phyloP scores from a whole-genome alignment of 2,888 invertebrate species.

The Amphimallon solstitiale region DNA sequence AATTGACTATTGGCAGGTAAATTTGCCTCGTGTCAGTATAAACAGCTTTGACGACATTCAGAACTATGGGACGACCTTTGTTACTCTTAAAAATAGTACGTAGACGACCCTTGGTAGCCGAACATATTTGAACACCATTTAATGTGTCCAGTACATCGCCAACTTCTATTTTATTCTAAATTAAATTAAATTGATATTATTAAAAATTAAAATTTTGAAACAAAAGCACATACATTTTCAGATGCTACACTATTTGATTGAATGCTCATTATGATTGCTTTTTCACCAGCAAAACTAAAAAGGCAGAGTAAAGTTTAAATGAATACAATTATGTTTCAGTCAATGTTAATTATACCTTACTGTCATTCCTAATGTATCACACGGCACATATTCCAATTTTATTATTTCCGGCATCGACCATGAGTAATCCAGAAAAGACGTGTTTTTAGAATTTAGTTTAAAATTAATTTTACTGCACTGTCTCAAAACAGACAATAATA shows the following conservation, averaged over 20 bases:
- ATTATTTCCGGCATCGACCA: conserved; percentile 70
- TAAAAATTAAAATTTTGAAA: conserved; percentile 18
- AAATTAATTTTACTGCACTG: conserved; percentile 67
- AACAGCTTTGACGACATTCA: conserved; percentile 68
- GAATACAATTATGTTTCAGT: background rate
- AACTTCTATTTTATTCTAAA: conserved; percentile 68
- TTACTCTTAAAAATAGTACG: conserved; percentile 64
- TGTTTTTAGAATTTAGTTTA: conserved; percentile 66
- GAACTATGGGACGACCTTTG: conserved; percentile 63
- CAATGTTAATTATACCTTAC: conserved; percentile 62
- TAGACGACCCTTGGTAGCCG: conserved; percentile 64
- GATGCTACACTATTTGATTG: conserved; percentile 70
- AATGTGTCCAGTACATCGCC: conserved; percentile 74
- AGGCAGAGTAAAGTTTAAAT: conserved; percentile 22
- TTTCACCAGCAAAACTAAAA: conserved; percentile 68
- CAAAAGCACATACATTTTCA: conserved; percentile 66
- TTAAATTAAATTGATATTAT: background rate
- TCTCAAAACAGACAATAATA: conserved; percentile 67
- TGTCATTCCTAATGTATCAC: conserved; percentile 70
- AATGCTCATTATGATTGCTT: conserved; percentile 69
- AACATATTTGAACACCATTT: conserved; percentile 66
- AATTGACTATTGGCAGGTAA: conserved; percentile 63
- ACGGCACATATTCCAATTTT: conserved; percentile 71
- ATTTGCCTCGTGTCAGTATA: conserved; percentile 57
- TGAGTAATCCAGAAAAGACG: conserved; percentile 71